Base-by-base conservation (phyloP, 2,113 vertebrate genomes). In the Calyptomena viridis region DNA sequence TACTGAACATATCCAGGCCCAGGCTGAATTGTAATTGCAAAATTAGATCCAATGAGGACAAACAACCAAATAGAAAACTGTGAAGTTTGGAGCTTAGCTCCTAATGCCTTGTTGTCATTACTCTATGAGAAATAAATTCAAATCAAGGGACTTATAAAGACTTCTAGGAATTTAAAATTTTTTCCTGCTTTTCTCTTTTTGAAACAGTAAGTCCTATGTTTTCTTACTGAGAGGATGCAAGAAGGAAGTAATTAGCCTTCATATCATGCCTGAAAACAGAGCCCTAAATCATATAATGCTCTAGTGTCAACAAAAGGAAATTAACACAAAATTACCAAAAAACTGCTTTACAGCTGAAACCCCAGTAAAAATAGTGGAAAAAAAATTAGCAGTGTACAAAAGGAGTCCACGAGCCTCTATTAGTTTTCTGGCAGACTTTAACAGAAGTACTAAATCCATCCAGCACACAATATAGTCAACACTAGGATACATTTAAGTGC, bases 211-310 rank as follows among this genome's bases (percentile, higher is more conserved):
- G 53, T 72, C 46, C n/a, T 19, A 19, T 82, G 84, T 84, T 91
- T 91, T 95, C 60, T 63, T 75, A 87, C 56, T 40, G 39, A 69
- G 59, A 86, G 53, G 85, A 94, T 69, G 85, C 75, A 87, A 95
- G 81, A 87, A 93, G 82, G 88, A 94, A 96, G 49, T 93, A 83
- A 95, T 88, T 92, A 94, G 72, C 82, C 79, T 88, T 94, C 63
- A 19, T 86, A 95, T 88, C 90, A 92, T 77, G 46, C 58, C 86
- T 90, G 72, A 96, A 96, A 94, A 95, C 88, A 96, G 84, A 92
- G 67, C 46, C 20, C 72, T 96, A 96, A 96, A 94, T 95, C 88
- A 88, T 93, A 85, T 2, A 66, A 69, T 77, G 68, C 37, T 83
- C 59, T 35, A 73, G 67, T 86, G 82, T 79, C 85, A 93, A 82